These are phyloP conservation scores for Drosophila putrida DNA, from an alignment of 2,888 invertebrate species.

Conservation along the genomic window DNA sequence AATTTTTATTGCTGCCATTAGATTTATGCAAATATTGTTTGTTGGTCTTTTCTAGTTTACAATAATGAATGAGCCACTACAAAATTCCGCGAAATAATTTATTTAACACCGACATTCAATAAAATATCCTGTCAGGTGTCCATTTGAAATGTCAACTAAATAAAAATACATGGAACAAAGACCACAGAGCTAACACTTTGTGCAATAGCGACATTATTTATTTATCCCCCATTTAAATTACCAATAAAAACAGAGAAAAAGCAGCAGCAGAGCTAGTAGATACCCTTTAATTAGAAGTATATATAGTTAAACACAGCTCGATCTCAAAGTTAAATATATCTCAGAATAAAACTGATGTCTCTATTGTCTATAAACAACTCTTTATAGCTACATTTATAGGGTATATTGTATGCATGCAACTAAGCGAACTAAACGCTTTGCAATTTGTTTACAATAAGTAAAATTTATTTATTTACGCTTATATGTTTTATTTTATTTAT, in stretches of 20 bases:
- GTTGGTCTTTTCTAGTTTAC: slow-evolving; percentile 5
- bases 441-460: slow-evolving; percentile 33
- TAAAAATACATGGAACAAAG: slow-evolving; percentile 32
- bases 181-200: slow-evolving; percentile 53
- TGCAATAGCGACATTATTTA: slow-evolving; percentile 57
- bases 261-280: background rate
- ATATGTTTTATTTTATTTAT: slow-evolving; percentile 17
- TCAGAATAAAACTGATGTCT: no score
- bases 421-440: slow-evolving; percentile 18
- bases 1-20: background rate
- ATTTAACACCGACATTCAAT: slow-evolving; percentile 29
- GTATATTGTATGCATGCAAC: slow-evolving; percentile 8
- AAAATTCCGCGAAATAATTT: slow-evolving; percentile 34
- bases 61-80: slow-evolving; percentile 2
- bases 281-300: background rate
- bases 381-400: background rate
- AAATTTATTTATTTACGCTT: slow-evolving; percentile 45
- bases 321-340: no score
- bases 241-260: slow-evolving; percentile 23
- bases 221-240: slow-evolving; percentile 66
- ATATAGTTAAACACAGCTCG: background rate
- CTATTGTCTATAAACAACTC: background rate
- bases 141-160: slow-evolving; percentile 27
- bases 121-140: slow-evolving; percentile 28
- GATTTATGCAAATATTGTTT: slow-evolving; percentile 31